A percentile compares a stretch with the other conserved stretches of the same genome.
These are phyloP conservation scores for Drosophila stalkeri DNA, from an alignment of 2,888 invertebrate species.

Conservation along the genomic window DNA sequence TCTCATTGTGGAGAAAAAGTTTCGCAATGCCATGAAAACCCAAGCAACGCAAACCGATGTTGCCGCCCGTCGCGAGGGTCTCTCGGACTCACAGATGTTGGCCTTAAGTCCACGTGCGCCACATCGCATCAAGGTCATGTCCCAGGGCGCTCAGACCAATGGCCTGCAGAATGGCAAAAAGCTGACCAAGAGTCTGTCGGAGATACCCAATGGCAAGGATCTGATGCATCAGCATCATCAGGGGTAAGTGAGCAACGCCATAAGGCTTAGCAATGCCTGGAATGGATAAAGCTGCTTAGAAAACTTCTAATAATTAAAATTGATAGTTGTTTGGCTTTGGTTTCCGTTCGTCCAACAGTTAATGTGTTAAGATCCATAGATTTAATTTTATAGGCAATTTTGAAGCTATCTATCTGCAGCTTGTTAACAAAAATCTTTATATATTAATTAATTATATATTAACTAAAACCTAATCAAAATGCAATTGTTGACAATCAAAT, in stretches of 20 bases:
- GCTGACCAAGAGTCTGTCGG: slow-evolving; percentile 93
- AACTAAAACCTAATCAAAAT: too few relatives aligned
- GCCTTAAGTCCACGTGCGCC: slow-evolving; percentile 93
- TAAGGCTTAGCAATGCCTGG: too few relatives aligned
- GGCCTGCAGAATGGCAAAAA: slow-evolving; percentile 91
- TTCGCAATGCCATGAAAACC: slow-evolving; percentile 94
- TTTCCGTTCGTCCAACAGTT: too few relatives aligned
- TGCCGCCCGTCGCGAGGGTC: slow-evolving; percentile 89
- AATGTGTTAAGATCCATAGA: too few relatives aligned
- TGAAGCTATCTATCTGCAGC: too few relatives aligned
- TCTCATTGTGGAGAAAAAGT: slow-evolving; percentile 90
- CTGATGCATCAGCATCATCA: slow-evolving; percentile 46
- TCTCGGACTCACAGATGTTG: slow-evolving; percentile 88
- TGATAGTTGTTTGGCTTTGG: too few relatives aligned
- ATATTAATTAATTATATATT: too few relatives aligned
- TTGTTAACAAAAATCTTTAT: too few relatives aligned
- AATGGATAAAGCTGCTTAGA: too few relatives aligned
- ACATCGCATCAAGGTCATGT: slow-evolving; percentile 93
- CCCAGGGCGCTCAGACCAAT: slow-evolving; percentile 95
- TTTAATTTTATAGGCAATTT: too few relatives aligned
- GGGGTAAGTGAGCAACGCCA: slow-evolving; percentile 38
- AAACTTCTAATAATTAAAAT: too few relatives aligned
- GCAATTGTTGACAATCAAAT: too few relatives aligned
- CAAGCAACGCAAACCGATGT: slow-evolving; percentile 94
- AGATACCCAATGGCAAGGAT: slow-evolving; percentile 87